phyloP scores from a whole-genome alignment of 2,113 vertebrate species.

The Onychostruthus taczanowskii region DNA sequence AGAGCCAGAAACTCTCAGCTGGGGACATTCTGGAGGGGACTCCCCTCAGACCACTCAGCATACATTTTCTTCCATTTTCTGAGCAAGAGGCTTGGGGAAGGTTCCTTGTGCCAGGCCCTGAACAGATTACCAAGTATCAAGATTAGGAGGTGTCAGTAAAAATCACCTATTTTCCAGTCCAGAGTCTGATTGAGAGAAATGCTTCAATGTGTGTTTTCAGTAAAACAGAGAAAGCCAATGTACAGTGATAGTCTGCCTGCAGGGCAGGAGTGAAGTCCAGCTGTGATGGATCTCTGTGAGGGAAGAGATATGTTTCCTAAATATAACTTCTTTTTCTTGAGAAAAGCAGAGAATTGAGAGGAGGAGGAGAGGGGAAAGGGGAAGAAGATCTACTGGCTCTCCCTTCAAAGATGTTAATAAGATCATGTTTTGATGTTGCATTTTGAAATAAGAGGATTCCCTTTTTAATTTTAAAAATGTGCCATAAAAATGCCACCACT shows the following conservation, averaged over 20 bases:
- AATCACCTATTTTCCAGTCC: neutral
- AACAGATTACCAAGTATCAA: neutral
- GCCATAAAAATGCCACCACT: neutral
- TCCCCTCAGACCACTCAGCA: neutral
- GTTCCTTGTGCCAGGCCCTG: neutral
- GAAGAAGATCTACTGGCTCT: neutral
- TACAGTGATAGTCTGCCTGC: neutral
- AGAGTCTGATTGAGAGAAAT: neutral
- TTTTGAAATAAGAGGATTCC: slow-evolving; percentile 14
- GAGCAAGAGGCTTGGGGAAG: neutral
- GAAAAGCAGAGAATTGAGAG: neutral
- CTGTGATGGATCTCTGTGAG: neutral
- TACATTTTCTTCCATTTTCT: neutral
- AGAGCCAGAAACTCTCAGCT: neutral
- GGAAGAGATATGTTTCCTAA: neutral
- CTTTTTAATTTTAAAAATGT: neutral
- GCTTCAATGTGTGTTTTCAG: neutral
- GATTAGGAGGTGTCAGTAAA: neutral
- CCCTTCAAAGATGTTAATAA: neutral
- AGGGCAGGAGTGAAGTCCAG: neutral
- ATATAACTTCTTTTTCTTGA: neutral
- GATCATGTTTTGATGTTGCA: neutral
- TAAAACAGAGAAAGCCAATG: neutral
- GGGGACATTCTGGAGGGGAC: neutral
- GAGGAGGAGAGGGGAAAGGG: neutral